phyloP scores from a whole-genome alignment of 2,888 invertebrate species.

The Schrankia costaestrigalis region DNA sequence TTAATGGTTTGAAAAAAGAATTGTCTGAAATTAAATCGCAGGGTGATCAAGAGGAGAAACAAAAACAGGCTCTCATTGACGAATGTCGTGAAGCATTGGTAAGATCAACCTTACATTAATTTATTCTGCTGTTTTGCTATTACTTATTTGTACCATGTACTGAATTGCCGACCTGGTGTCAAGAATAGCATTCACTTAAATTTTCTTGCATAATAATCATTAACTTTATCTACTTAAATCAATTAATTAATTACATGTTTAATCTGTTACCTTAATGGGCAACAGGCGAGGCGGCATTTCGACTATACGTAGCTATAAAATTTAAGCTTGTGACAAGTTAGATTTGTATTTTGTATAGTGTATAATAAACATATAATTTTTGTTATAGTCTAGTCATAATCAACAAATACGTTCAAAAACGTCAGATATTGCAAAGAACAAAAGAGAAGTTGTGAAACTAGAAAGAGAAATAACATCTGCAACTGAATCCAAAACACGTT shows the following conservation, averaged over 20 bases:
- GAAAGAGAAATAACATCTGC: constrained; percentile 82
- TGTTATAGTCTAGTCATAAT: constrained; percentile 80
- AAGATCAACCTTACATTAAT: constrained; percentile 20
- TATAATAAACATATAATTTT: not conserved
- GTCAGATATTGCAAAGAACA: constrained; percentile 75
- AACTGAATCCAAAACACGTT: constrained; percentile 79
- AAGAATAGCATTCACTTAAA: too few relatives aligned
- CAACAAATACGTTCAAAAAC: constrained; percentile 84
- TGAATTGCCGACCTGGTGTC: not conserved
- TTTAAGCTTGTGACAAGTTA: too few relatives aligned
- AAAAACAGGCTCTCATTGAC: constrained; percentile 60
- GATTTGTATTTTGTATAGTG: too few relatives aligned
- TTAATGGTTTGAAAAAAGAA: constrained; percentile 52
- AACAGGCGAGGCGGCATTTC: too few relatives aligned
- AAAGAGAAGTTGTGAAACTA: constrained; percentile 76
- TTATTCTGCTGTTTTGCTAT: not conserved
- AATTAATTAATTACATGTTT: too few relatives aligned
- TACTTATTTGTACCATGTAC: not conserved
- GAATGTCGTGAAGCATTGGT: constrained; percentile 64
- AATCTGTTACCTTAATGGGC: too few relatives aligned
- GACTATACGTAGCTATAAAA: too few relatives aligned
- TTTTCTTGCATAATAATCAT: too few relatives aligned
- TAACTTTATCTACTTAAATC: too few relatives aligned
- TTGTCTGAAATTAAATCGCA: constrained; percentile 51
- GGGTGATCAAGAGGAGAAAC: constrained; percentile 63